Evolutionary conservation across 1,140 invertebrate genomes (phyloP).

Genomic region (Eumaeus atala): DNA sequence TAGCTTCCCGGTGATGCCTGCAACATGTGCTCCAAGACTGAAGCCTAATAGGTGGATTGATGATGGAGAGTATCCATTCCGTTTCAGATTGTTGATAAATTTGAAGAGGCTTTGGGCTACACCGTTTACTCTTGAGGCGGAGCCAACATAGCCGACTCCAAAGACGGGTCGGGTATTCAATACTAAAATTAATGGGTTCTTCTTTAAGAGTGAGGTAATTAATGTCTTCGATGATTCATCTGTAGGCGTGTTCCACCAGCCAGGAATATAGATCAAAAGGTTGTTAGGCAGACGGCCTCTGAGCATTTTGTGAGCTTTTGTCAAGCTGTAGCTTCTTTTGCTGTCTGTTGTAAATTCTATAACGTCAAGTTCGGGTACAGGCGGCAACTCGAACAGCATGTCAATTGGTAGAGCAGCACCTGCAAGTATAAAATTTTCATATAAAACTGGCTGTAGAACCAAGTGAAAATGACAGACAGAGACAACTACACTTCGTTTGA

Average conservation of each 20-base stretch:
- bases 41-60: constrained; percentile 84
- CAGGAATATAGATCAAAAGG: constrained; percentile 44
- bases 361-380: constrained; percentile 32
- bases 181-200: constrained; percentile 35
- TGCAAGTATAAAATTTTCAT: no score
- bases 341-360: constrained; percentile 34
- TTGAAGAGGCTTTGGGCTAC: constrained; percentile 40
- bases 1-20: constrained; percentile 81
- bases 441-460: no score
- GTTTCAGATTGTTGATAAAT: constrained; percentile 40
- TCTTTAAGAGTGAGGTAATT: constrained; percentile 41
- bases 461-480: no score
- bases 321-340: constrained; percentile 31
- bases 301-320: constrained; percentile 31
- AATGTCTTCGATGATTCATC: constrained; percentile 46
- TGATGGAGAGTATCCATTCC: constrained; percentile 51
- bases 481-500: no score
- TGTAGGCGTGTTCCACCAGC: constrained; percentile 58
- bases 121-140: constrained; percentile 41
- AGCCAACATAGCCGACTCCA: constrained; percentile 43
- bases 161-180: constrained; percentile 46
- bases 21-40: constrained; percentile 85
- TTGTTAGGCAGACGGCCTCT: constrained; percentile 20
- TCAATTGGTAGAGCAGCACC: no score
- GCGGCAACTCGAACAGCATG: no score